phyloP scores from a whole-genome alignment of 2,797 vertebrate genomes.

The Coilia nasus region DNA sequence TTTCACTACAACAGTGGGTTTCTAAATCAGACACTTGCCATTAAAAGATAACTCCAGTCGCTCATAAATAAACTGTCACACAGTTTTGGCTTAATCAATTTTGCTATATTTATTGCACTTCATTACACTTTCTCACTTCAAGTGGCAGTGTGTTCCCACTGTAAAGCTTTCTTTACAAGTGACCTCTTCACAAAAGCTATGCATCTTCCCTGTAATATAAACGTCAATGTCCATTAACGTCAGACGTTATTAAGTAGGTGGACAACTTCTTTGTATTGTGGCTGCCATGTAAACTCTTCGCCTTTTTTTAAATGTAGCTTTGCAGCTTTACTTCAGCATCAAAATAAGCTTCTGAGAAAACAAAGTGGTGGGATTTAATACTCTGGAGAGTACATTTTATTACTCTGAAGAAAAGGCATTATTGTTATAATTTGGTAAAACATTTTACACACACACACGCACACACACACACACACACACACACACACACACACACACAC shows the following conservation, averaged over 20 bases:
- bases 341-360: background rate
- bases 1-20: background rate
- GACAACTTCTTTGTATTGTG: background rate
- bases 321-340: background rate
- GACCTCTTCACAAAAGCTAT: background rate
- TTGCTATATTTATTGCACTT: background rate
- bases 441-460: too few species aligned
- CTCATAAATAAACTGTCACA: conserved; percentile 1
- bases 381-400: too few species aligned
- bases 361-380: background rate
- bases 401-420: background rate
- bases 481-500: background rate
- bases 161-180: background rate
- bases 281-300: background rate
- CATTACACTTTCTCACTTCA: background rate
- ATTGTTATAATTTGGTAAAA: too few species aligned
- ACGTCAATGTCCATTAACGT: background rate
- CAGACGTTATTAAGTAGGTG: background rate
- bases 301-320: background rate
- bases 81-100: background rate
- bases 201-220: background rate
- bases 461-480: too few species aligned
- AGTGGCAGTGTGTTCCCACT: background rate
- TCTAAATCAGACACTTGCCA: background rate
- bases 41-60: conserved; percentile 17